Evolutionary conservation across 1,140 invertebrate species (phyloP), one percentile per base, ranked within the genome.

Genomic region (Chionoecetes opilio): DNA sequence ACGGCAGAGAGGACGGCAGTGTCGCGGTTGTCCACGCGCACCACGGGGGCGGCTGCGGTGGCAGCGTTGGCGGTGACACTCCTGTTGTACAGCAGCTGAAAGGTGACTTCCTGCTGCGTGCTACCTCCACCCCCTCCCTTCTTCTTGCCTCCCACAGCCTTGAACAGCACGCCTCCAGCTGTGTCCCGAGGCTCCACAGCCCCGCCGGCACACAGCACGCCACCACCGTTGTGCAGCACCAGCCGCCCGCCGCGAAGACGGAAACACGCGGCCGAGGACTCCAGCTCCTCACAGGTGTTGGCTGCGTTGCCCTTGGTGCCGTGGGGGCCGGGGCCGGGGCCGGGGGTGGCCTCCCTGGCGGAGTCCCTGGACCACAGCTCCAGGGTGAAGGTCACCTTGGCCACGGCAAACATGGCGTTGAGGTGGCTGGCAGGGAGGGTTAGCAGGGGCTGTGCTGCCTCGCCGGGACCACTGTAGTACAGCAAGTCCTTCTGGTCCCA

Each of bases 401-500:
- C 94, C n/a, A 95, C 6, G 26, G 84, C 29, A 82, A 90, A 93
- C n/a, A 29, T 31, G 31, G 89, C 34, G 82, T 46, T 17, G n/a
- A 95, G 31, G 14, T 95, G 91, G 21, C 32, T 84, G 87, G 86
- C 38, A 31, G 91, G 32, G 1, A 95, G 26, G 11, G 21, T 63
- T 29, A 35, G 31, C 32, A 38, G 88, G 29, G 38, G n/a, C 21
- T n/a, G 5, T 21, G 53, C 11, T 6, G 14, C 26, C 34, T 41
- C 17, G 17, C 37, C 86, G 26, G 87, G 85, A 5, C 53, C 29
- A 38, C 34, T 29, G 86, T 89, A 95, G n/a, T 14, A 85, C 35
- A 93, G 82, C 6, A 95, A n/a, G 31, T 89, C 92, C 14, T 89
- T n/a, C 82, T 95, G 94, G 63, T 95, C 94, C 94, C 94, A 95